Conservation (phyloP, 2,113 vertebrate genomes). For the Ophiodon elongatus region DNA sequence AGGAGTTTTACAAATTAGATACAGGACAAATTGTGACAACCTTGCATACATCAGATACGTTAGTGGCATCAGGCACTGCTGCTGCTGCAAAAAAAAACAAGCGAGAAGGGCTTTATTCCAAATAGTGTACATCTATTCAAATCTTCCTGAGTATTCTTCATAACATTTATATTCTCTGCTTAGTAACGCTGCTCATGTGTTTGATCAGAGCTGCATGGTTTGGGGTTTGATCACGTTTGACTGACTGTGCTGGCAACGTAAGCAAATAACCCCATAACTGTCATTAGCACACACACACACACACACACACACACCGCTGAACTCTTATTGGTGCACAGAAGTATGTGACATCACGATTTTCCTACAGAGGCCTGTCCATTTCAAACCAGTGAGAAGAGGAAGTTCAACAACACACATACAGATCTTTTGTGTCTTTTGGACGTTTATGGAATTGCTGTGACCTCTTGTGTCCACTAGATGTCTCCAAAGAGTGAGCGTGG, state of each 20-base stretch:
- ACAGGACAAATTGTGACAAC: not conserved
- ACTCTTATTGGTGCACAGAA: not conserved
- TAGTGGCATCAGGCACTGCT: not conserved
- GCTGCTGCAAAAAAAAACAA: not conserved
- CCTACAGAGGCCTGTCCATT: not conserved
- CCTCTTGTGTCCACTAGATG: conserved; percentile 49
- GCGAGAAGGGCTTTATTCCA: not conserved
- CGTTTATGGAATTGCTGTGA: not conserved
- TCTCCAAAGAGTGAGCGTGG: not conserved
- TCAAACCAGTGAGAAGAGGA: not conserved
- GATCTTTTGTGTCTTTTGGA: not conserved
- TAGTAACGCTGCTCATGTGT: not conserved
- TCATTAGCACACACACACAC: not conserved
- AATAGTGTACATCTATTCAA: not conserved
- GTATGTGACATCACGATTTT: not conserved
- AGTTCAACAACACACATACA: not conserved
- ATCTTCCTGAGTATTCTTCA: not conserved
- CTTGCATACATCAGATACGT: not conserved
- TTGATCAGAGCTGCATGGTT: not conserved
- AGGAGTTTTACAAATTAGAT: too few species aligned
- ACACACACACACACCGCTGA: not conserved
- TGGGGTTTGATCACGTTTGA: not conserved
- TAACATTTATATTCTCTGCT: not conserved
- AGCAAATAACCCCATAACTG: not conserved
- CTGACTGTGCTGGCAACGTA: not conserved